Conservation (phyloP, 1,140 invertebrate species). For the Drosophila mauritiana region DNA sequence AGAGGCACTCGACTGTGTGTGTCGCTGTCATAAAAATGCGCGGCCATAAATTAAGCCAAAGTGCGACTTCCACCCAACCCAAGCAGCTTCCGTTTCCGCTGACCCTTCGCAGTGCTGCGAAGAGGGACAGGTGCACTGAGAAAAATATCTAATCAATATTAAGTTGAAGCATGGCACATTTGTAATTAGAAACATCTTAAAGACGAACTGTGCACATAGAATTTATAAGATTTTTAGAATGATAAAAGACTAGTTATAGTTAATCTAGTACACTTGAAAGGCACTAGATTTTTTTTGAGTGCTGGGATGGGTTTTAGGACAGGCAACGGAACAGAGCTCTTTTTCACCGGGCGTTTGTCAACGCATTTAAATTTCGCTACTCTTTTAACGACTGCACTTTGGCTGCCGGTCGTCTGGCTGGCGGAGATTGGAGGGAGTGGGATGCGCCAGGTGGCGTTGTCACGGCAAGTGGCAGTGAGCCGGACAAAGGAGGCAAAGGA, state of each 20-base stretch:
- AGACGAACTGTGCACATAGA: too few relatives aligned
- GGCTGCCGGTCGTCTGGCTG: conserved; percentile 10
- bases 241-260: too few relatives aligned
- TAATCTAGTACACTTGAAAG: too few relatives aligned
- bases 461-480: conserved; percentile 58
- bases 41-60: conserved; percentile 78
- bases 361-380: conserved; percentile 79
- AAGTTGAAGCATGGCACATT: too few relatives aligned
- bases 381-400: conserved; percentile 76
- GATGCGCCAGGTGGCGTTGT: conserved; percentile 31
- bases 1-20: conserved; percentile 49
- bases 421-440: conserved; percentile 13
- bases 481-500: conserved; percentile 15
- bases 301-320: background rate
- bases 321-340: background rate
- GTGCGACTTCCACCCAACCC: conserved; percentile 55
- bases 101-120: conserved; percentile 44
- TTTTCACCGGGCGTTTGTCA: conserved; percentile 44
- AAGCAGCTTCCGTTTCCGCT: conserved; percentile 64
- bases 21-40: conserved; percentile 79
- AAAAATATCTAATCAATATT: background rate
- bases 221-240: too few relatives aligned
- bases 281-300: background rate
- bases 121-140: conserved; percentile 16
- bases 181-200: too few relatives aligned